Percentiles rank a stretch among this genome's conserved stretches.
phyloP scores from a whole-genome alignment of 2,797 vertebrate species.

The Microctenopoma stevenorrisi region DNA sequence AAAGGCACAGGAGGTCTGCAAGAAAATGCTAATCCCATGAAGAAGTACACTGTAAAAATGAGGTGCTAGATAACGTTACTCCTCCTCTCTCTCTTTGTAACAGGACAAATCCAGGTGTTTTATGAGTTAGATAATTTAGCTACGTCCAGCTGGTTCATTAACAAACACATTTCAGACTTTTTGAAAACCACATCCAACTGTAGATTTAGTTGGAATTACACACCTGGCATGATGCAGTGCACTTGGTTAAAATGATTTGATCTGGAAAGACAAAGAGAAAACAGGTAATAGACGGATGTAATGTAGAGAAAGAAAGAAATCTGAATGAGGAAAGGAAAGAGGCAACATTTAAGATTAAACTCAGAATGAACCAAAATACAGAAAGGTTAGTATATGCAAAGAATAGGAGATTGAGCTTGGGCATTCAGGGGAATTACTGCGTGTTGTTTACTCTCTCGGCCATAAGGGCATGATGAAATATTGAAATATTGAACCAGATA shows the following conservation, averaged over 20 bases:
- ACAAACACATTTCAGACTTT: constrained; percentile 1
- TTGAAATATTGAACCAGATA: constrained; percentile 76
- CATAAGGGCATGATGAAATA: constrained; percentile 72
- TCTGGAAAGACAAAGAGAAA: not conserved
- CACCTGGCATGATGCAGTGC: not conserved
- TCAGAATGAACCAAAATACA: constrained; percentile 33
- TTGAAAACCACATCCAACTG: not conserved
- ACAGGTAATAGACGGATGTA: not conserved
- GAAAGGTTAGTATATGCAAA: constrained; percentile 35
- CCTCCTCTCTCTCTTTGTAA: not conserved
- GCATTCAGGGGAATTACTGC: constrained; percentile 52
- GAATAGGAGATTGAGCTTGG: constrained; percentile 25
- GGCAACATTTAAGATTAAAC: not conserved
- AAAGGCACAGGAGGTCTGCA: not conserved
- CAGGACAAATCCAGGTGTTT: not conserved
- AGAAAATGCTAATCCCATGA: not conserved
- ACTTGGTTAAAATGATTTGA: constrained; percentile 9
- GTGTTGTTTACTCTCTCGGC: constrained; percentile 61
- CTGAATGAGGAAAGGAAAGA: constrained; percentile 9
- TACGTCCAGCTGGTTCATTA: not conserved
- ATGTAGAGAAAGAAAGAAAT: not conserved
- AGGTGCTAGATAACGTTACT: constrained; percentile 4
- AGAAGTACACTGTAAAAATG: not conserved
- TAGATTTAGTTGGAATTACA: not conserved
- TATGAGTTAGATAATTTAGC: not conserved